Evolutionary conservation across 2,113 vertebrate genomes (phyloP).

Genomic region (Holacanthus passer): DNA sequence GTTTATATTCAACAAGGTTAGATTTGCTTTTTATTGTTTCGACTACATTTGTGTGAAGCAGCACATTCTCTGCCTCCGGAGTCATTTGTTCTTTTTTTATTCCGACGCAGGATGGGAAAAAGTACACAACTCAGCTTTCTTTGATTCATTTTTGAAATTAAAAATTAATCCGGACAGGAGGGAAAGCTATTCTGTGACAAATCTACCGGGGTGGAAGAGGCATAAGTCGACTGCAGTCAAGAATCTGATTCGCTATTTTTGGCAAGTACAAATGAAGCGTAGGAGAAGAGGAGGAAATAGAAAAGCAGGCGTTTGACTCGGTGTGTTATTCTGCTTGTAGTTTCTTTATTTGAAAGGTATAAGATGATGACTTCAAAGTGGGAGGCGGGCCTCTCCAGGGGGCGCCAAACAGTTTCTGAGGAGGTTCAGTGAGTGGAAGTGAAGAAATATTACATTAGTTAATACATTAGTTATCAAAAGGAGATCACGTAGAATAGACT

Average conservation of each 20-base stretch:
- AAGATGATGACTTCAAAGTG: too few relatives aligned
- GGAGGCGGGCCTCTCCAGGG: too few relatives aligned
- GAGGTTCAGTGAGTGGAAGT: too few relatives aligned
- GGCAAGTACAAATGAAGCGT: neutral
- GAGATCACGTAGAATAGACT: too few relatives aligned
- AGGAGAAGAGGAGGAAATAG: neutral
- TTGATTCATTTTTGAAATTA: constrained; percentile 2
- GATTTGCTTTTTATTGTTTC: constrained; percentile 5
- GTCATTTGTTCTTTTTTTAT: neutral
- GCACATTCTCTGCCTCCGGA: constrained; percentile 1
- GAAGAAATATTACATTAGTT: too few relatives aligned
- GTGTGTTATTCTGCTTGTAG: neutral
- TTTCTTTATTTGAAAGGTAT: neutral
- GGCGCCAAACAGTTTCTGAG: too few relatives aligned
- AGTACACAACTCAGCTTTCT: neutral
- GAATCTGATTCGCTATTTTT: neutral
- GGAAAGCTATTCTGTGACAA: neutral
- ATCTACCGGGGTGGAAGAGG: constrained; percentile 1
- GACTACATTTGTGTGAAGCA: neutral
- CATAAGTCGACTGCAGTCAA: neutral
- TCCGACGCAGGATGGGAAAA: neutral
- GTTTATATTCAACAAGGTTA: neutral
- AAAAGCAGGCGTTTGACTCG: neutral
- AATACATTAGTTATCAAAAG: too few relatives aligned
- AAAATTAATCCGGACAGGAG: neutral